These are phyloP conservation scores for Hydractinia symbiolongicarpus DNA, from an alignment of 30 jellyfish, hydroid and myxozoan genomes.

Conservation along the genomic window DNA sequence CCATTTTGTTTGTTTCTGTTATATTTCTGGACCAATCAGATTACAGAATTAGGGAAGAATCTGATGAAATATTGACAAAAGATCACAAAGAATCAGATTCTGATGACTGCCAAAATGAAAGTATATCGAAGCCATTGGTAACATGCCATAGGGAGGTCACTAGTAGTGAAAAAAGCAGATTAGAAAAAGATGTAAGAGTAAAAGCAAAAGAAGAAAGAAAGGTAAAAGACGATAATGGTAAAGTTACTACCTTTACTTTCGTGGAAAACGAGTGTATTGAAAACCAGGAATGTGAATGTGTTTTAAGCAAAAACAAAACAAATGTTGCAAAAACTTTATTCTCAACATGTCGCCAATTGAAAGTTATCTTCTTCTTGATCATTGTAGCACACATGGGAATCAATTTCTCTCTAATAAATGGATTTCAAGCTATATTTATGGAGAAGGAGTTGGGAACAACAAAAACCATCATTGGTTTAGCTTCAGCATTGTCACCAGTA, in stretches of 20 bases:
- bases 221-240: too few relatives aligned
- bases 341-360: too few relatives aligned
- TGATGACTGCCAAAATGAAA: too few relatives aligned
- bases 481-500: neutral
- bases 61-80: too few relatives aligned
- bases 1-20: neutral
- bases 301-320: too few relatives aligned
- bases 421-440: neutral
- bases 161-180: neutral
- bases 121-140: too few relatives aligned
- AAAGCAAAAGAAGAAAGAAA: neutral
- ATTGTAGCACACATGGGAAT: conserved; percentile 5
- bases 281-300: too few relatives aligned
- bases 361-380: neutral
- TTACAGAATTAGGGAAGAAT: neutral
- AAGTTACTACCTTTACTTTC: too few relatives aligned
- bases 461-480: conserved; percentile 12
- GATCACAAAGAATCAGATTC: too few relatives aligned
- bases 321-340: too few relatives aligned
- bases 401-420: neutral
- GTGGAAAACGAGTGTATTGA: too few relatives aligned
- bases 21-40: neutral
- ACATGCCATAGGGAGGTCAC: neutral
- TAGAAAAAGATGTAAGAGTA: neutral
- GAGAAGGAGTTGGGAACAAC: conserved; percentile 6